Conservation (phyloP, 2,888 invertebrate species). For the Plemyria rubiginata region DNA sequence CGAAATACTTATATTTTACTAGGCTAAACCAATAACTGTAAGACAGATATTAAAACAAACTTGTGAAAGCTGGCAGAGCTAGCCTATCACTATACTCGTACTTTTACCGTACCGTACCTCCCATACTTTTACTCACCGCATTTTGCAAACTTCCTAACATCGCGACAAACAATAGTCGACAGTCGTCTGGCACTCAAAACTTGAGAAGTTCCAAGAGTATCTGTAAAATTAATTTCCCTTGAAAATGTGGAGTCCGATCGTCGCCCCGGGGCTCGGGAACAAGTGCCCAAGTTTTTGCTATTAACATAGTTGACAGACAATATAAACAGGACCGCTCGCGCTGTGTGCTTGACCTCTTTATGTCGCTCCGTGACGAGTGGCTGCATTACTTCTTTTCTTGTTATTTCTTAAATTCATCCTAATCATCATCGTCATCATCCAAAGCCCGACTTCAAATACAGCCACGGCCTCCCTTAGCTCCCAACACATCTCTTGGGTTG, state of each 20-base stretch:
- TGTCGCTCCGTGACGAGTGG: constrained; percentile 10
- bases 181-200: constrained; percentile 29
- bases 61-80: constrained; percentile 12
- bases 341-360: constrained; percentile 12
- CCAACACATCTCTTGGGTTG: too few relatives aligned
- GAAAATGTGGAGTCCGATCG: constrained; percentile 44
- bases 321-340: constrained; percentile 33
- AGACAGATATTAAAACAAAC: not conserved
- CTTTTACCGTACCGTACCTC: too few relatives aligned
- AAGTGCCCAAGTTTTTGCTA: constrained; percentile 43
- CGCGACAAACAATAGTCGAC: constrained; percentile 35
- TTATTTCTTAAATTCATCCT: not conserved
- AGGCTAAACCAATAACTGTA: not conserved
- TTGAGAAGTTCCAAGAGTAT: constrained; percentile 41
- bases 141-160: constrained; percentile 25
- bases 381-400: not conserved
- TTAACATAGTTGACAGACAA: constrained; percentile 49
- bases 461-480: too few relatives aligned
- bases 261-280: constrained; percentile 38
- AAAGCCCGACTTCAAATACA: too few relatives aligned
- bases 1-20: not conserved
- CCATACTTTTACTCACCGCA: constrained; percentile 23
- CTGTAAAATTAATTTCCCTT: constrained; percentile 45
- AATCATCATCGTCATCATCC: too few relatives aligned
- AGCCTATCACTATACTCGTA: not conserved